Base-by-base conservation (phyloP, 2,113 vertebrate genomes). In the Cairina moschata region DNA sequence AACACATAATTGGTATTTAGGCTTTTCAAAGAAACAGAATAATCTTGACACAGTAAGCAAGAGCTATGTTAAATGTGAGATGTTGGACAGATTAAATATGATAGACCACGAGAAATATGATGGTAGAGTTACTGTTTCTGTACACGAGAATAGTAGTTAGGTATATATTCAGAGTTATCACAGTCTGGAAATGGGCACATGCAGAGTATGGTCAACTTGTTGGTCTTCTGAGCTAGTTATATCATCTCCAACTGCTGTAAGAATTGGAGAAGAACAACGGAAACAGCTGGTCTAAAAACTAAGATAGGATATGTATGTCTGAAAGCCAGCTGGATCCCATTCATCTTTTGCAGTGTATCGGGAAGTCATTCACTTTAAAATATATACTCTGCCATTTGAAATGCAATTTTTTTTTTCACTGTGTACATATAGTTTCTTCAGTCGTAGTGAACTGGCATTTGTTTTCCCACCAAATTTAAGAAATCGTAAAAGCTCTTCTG, bases 321-420 rank as follows among this genome's bases (percentile, higher is more conserved):
- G 73, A 93, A 91, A 92, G 93, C 91, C 93, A 96, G 96, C 93
- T 96, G 95, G 96, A 94, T 88, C 71, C 91, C 84, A 97, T 94
- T 95, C 95, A 91, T 97, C 96, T 96, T 93, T 76, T 89, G 80
- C 86, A 92, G 74, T 32, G 77, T 58, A 73, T 28, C 0, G 4
- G 76, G 58, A 93, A 95, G 81, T 52, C 15, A 62, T 54, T 92
- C n/a, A 8, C 86, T 75, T 75, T 76, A 87, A 92, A 93, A 91
- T 72, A 82, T 0, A 21, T 48, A 54, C 69, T 83, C 65, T 72
- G 36, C 69, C 77, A 84, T 82, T 78, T 92, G 68, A 91, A 92
- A 88, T 44, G 62, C 32, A 3, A 1, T 13, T 40, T 67, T 81
- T 81, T 73, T 81, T 73, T 63, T 16, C 74, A 68, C 55, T 44